Evolutionary conservation across 1,140 invertebrate genomes (phyloP), one percentile per base, ranked within the genome.

Genomic region (Ladona fulva): DNA sequence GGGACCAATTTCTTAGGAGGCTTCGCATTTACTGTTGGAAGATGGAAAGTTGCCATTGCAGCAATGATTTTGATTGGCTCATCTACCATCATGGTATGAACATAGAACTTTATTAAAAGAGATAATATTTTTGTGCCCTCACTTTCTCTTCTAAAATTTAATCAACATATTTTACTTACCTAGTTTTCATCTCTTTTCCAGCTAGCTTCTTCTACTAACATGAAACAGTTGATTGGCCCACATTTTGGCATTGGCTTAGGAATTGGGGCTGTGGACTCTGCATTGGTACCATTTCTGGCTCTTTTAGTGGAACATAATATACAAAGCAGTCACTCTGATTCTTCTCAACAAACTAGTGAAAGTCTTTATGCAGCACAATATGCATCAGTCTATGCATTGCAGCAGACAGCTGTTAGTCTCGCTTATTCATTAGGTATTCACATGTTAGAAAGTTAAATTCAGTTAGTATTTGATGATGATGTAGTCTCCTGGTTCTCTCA

Each of bases 361-460:
- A 22, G 52, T 5, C 5, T 66, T 16, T 66, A 19, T 12, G 12
- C 52, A 6, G 90, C 90, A 73, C 89, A 92, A 74, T 97, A 97
- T 83, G 94, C 94, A 6, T 90, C 90, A 22, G 92, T 96, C 22
- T 97, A 96, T 83, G 94, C 95, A 74, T 89, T 97, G 37, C 94
- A 95, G 82, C 94, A 97, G 87, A 91, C 91, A 0, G 92, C 94
- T 19, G 95, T 96, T 78, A 93, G 94, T 81, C 84, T 94, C 12
- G 93, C 93, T 25, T 95, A 95, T 82, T 91, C 89, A 42, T 83
- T 94, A 24, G 92, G 92, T 92, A 87, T 42, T 22, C 44, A 76
- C 1, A 16, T 78, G 3, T 0, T 52, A 8, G 12, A 74, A 25
- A 29, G 12, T 24, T 19, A 66, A n/a, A 29, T 8, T 42, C 37